Evolutionary conservation across 2,113 vertebrate genomes (phyloP).

Genomic region (Physeter macrocephalus): DNA sequence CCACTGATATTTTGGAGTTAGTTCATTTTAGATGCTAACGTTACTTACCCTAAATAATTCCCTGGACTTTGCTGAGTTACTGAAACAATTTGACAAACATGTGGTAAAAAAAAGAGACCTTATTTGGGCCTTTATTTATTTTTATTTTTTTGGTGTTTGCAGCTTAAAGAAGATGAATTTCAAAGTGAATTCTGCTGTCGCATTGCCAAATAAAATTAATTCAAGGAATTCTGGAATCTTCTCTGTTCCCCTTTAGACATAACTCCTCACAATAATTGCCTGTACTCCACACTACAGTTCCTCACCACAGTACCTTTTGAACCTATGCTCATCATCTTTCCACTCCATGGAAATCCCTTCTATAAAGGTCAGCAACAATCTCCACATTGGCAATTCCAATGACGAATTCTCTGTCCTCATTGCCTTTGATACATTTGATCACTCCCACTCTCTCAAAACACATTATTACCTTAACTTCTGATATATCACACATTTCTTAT

Average conservation of each 20-base stretch:
- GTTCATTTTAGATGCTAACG: neutral
- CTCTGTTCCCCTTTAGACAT: neutral
- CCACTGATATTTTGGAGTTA: neutral
- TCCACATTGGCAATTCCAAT: neutral
- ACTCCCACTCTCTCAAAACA: neutral
- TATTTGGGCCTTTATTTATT: neutral
- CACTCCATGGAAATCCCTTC: neutral
- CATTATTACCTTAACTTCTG: neutral
- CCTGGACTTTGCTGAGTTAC: neutral
- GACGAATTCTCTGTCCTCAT: neutral
- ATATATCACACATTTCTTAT: neutral
- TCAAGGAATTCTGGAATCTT: neutral
- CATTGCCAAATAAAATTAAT: neutral
- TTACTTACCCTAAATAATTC: neutral
- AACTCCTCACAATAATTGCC: neutral
- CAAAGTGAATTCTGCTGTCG: neutral
- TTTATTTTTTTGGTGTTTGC: neutral
- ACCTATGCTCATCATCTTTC: neutral
- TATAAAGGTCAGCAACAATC: neutral
- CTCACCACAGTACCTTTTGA: neutral
- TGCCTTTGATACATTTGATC: neutral
- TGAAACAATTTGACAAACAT: neutral
- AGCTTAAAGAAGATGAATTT: neutral
- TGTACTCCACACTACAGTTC: neutral
- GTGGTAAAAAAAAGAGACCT: neutral